phyloP scores from a whole-genome alignment of 2,113 vertebrate genomes.

The Ptilonorhynchus violaceus region DNA sequence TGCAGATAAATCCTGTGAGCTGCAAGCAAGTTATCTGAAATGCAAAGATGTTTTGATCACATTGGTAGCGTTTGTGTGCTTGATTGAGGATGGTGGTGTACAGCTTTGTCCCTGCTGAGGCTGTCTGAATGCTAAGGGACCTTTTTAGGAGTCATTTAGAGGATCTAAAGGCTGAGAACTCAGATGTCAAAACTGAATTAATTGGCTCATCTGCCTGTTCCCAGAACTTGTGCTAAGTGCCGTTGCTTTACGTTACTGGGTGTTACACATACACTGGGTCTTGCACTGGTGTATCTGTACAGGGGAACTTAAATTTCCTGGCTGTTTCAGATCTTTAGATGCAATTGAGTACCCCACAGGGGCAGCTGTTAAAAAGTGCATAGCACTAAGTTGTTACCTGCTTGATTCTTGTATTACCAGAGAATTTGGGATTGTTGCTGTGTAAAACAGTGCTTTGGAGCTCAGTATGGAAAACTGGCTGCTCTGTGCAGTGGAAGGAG shows the following conservation, averaged over 20 bases:
- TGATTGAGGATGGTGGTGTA: not conserved
- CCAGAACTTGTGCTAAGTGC: not conserved
- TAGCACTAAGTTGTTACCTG: not conserved
- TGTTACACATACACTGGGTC: not conserved
- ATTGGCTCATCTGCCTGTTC: not conserved
- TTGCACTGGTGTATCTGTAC: not conserved
- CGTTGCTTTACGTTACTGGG: rapidly evolving
- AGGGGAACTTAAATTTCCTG: not conserved
- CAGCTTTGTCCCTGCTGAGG: not conserved
- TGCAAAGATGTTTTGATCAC: not conserved
- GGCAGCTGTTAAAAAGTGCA: not conserved
- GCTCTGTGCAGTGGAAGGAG: not conserved
- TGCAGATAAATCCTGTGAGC: not conserved
- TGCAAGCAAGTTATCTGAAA: not conserved
- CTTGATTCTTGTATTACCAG: not conserved
- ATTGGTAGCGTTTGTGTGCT: not conserved
- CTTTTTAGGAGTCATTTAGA: not conserved
- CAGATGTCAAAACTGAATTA: not conserved
- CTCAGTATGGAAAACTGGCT: not conserved
- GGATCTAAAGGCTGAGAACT: not conserved
- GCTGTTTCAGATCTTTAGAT: not conserved
- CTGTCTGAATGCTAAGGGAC: not conserved
- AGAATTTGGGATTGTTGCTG: not conserved
- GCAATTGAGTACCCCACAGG: not conserved
- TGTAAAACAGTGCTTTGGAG: not conserved